A percentile compares a stretch with the other conserved stretches of the same genome.
phyloP scores from a whole-genome alignment of 1,140 invertebrate genomes.

The Elysia chlorotica region DNA sequence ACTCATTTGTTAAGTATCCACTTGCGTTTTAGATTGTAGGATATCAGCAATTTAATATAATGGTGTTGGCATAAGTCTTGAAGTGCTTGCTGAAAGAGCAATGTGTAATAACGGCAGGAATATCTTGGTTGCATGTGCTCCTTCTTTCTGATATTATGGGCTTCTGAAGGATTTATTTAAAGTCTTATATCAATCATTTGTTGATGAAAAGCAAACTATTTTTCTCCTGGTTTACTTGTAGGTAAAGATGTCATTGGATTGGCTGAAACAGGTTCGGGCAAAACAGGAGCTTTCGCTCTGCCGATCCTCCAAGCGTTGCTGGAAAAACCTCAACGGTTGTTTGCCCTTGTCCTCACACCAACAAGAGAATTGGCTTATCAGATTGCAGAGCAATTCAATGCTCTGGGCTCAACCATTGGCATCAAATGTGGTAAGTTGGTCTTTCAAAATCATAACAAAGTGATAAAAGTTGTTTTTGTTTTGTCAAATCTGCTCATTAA shows the following conservation, averaged over 20 bases:
- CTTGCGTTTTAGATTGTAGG: background rate
- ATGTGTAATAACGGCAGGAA: background rate
- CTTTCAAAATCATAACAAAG: background rate
- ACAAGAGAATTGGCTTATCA: conserved; percentile 97
- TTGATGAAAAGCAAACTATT: background rate
- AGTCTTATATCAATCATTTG: background rate
- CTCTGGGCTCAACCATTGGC: conserved; percentile 77
- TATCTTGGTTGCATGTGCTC: background rate
- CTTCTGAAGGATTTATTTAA: background rate
- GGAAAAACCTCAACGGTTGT: conserved; percentile 90
- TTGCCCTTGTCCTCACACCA: conserved; percentile 92
- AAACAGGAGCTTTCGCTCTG: conserved; percentile 95
- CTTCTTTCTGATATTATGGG: background rate
- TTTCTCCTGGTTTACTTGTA: conserved; percentile 28
- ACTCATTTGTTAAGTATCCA: background rate
- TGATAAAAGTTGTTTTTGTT: background rate
- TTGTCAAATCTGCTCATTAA: background rate
- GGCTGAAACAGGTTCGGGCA: conserved; percentile 97
- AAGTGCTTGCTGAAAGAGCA: background rate
- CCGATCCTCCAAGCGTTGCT: conserved; percentile 92
- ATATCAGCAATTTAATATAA: background rate
- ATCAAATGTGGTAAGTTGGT: conserved; percentile 82
- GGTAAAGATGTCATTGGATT: conserved; percentile 95
- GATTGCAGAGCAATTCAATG: conserved; percentile 92
- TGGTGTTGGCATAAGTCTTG: background rate